A percentile compares a stretch with the other conserved stretches of the same genome.
Conservation (phyloP, 2,888 invertebrate species). For the Catonia carolina region DNA sequence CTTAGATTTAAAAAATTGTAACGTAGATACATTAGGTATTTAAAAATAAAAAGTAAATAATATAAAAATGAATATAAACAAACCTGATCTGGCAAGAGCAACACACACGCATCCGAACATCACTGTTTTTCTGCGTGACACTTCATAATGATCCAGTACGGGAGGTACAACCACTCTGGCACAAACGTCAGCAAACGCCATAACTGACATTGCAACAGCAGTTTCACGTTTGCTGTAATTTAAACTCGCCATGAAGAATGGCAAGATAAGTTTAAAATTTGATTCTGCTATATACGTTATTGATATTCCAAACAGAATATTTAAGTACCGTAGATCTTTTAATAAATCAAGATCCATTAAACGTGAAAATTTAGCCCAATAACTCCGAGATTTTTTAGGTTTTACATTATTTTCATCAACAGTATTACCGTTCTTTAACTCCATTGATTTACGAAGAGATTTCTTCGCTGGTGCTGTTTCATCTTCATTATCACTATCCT, state of each 20-base stretch:
- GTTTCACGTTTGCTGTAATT: conserved; percentile 49
- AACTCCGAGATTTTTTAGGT: conserved; percentile 8
- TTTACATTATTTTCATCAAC: conserved; percentile 6
- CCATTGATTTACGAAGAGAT: conserved; percentile 10
- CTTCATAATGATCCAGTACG: conserved; percentile 53
- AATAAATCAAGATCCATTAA: conserved; percentile 58
- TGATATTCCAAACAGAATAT: conserved; percentile 59
- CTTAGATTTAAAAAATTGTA: no score
- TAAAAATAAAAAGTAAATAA: no score
- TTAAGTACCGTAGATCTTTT: conserved; percentile 55
- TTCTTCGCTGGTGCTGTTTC: conserved; percentile 30
- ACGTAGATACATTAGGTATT: no score
- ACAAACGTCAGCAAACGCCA: conserved; percentile 59
- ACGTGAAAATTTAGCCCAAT: conserved; percentile 40
- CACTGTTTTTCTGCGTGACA: conserved; percentile 56
- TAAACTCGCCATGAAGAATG: conserved; percentile 51
- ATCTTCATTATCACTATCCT: conserved; percentile 35
- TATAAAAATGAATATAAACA: conserved; percentile 40
- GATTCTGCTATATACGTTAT: conserved; percentile 60
- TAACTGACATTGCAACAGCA: conserved; percentile 62
- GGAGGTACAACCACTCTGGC: conserved; percentile 59
- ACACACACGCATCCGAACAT: conserved; percentile 55
- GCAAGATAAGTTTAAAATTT: conserved; percentile 63
- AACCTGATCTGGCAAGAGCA: conserved; percentile 52
- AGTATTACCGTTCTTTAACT: conserved; percentile 11